Conservation (phyloP, 2,797 vertebrate species). For the Glyptemys insculpta region DNA sequence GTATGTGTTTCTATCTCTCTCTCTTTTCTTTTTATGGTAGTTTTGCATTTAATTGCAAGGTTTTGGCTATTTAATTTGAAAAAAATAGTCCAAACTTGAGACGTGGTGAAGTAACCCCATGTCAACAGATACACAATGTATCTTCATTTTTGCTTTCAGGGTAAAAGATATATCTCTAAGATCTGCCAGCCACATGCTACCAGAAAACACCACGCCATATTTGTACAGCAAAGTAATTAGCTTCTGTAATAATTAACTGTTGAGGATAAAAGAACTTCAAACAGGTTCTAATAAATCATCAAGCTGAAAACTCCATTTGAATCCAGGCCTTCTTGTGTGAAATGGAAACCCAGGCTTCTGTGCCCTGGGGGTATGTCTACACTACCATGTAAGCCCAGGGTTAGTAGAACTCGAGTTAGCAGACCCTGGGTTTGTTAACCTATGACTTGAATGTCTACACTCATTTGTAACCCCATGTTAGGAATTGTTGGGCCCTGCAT, state of each 20-base stretch:
- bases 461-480: no score
- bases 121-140: background rate
- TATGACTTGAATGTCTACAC: no score
- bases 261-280: background rate
- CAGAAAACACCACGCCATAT: background rate
- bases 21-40: no score
- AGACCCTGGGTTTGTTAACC: no score
- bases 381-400: no score
- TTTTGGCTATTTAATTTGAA: background rate
- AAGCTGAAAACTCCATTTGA: background rate
- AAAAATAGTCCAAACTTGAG: background rate
- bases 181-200: background rate
- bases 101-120: background rate
- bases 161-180: no score
- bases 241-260: background rate
- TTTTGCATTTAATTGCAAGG: background rate
- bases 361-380: no score
- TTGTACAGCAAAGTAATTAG: background rate
- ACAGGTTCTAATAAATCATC: background rate
- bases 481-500: no score
- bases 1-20: background rate
- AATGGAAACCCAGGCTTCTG: background rate
- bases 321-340: background rate
- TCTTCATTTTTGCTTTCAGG: background rate
- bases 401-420: no score